Percentiles rank a stretch among this genome's conserved stretches.
Evolutionary conservation across 92 coral and sea anemone species (phyloP).

Genomic region (Paramuricea clavata): DNA sequence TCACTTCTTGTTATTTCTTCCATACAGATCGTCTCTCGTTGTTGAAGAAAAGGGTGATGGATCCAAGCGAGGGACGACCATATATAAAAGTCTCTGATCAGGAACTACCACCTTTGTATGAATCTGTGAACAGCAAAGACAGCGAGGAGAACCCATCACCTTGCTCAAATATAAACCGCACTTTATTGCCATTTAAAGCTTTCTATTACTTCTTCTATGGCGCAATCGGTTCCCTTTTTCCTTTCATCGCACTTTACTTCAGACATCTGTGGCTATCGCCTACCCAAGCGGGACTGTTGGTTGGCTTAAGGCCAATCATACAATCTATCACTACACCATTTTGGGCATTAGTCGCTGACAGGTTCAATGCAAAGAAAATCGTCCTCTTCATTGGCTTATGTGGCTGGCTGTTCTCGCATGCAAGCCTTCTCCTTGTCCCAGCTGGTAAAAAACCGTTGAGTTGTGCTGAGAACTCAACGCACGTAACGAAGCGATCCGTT

Average conservation of each 20-base stretch:
- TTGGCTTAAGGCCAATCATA: constrained; percentile 41
- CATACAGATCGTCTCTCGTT: neutral
- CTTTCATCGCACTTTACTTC: constrained; percentile 45
- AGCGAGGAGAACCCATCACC: neutral
- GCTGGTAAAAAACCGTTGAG: constrained; percentile 43
- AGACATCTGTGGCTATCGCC: constrained; percentile 39
- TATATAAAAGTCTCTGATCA: neutral
- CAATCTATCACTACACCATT: constrained; percentile 17
- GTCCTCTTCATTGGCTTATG: constrained; percentile 31
- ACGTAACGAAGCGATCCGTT: neutral
- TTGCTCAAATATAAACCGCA: constrained; percentile 13
- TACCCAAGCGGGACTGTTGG: constrained; percentile 39
- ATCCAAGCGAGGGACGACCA: constrained; percentile 21
- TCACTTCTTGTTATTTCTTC: neutral
- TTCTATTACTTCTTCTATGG: constrained; percentile 46
- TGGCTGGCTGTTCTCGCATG: constrained; percentile 45
- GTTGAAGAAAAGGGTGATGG: constrained; percentile 9
- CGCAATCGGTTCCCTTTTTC: constrained; percentile 37
- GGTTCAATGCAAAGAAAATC: constrained; percentile 6
- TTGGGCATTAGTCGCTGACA: constrained; percentile 40
- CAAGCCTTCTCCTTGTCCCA: constrained; percentile 36
- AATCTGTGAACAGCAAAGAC: constrained; percentile 43
- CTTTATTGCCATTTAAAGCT: constrained; percentile 33
- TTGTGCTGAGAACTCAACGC: constrained; percentile 18
- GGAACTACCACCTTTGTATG: constrained; percentile 44